Evolutionary conservation across 1,140 invertebrate genomes (phyloP).

Genomic region (Paraescarpia echinospica): DNA sequence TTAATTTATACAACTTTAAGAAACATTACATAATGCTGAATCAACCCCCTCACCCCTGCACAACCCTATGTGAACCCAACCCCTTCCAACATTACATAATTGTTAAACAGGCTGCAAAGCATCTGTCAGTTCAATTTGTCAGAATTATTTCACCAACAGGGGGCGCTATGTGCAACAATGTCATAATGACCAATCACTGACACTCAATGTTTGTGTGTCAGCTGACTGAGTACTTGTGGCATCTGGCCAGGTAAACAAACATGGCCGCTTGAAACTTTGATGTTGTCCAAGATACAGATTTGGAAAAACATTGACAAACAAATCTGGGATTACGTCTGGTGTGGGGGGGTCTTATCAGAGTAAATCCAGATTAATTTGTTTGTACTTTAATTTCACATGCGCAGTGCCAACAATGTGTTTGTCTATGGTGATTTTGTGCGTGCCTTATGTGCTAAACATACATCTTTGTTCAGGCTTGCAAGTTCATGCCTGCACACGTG

Average conservation of each 20-base stretch:
- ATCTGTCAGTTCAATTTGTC: not conserved
- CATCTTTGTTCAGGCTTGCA: not conserved
- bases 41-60: not conserved
- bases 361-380: not conserved
- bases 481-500: not conserved
- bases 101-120: not conserved
- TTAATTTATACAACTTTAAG: not conserved
- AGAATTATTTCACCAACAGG: not conserved
- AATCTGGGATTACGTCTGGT: not conserved
- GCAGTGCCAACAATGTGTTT: not conserved
- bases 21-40: not conserved
- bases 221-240: not conserved
- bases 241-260: not conserved
- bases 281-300: not conserved
- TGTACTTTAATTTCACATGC: not conserved
- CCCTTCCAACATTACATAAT: not conserved
- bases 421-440: not conserved
- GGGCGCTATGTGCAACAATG: not conserved
- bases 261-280: not conserved
- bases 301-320: slow-evolving; percentile 1
- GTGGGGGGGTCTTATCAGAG: not conserved
- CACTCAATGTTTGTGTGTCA: not conserved
- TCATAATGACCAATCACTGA: not conserved
- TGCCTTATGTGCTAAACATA: not conserved
- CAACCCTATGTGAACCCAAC: too few relatives aligned